Base-by-base conservation (phyloP, 2,888 invertebrate genomes). In the Xiphydria camelus region DNA sequence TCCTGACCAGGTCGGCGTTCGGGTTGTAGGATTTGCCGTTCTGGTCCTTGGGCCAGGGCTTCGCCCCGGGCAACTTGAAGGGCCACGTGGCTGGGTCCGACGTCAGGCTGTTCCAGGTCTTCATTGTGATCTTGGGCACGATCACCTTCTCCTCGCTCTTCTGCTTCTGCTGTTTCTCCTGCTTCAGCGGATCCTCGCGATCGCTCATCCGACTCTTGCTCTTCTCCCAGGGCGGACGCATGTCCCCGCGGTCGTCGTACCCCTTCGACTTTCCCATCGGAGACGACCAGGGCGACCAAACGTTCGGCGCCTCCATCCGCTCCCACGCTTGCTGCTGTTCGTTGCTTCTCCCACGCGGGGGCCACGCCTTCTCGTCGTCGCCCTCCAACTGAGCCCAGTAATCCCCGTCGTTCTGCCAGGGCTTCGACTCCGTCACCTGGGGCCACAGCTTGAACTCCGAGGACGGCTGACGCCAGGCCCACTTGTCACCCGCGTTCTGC, bases 81-180 rank as follows among this genome's bases (percentile, higher is more conserved):
- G 73, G 72, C 73, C 73, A 73, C 0, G 73, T 69, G 0, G 69
- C 70, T 0, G 72, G 70, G 47, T 73, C 72, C 0, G 72, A 71
- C 0, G 73, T 65, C 14, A 69, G 40, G 10, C 68, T 70, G 45
- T 62, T 66, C 69, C 68, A 68, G 0, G 68, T 62, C 25, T 63
- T 64, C 62, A 68, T 64, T 1, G 66, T 64, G 18, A 69, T 57
- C 17, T 68, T 62, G 1, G 68, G 66, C 3, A 60, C 4, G 6
- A 10, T 2, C 10, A n/a, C 34, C 10, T 34, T 15, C 10, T 34
- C 34, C 4, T 34, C 17, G 4, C 15, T 15, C 32, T 33, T 25
- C n/a, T n/a, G n/a, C n/a, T n/a, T n/a, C n/a, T n/a, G n/a, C n/a
- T n/a, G n/a, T n/a, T n/a, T n/a, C 2, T 5, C 7, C 3, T 35